These are phyloP conservation scores for Aporrectodea caliginosa DNA, from an alignment of 1,140 invertebrate genomes.

Conservation along the genomic window DNA sequence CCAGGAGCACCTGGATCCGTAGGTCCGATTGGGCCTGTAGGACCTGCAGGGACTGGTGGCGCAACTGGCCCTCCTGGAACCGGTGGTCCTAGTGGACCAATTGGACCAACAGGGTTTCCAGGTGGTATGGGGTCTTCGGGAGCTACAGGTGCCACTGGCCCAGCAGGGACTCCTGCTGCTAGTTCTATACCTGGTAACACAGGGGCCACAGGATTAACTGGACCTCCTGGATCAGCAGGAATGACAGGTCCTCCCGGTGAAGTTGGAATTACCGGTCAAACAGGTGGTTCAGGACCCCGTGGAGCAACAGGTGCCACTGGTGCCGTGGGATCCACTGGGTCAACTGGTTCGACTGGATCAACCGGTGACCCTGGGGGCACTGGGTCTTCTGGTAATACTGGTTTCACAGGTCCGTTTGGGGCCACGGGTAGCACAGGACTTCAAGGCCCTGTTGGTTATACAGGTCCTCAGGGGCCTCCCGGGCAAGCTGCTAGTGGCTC, in stretches of 20 bases:
- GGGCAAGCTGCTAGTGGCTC: background rate
- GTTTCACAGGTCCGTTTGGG: background rate
- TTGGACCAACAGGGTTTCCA: background rate
- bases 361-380: background rate
- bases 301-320: background rate
- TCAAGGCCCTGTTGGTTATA: background rate
- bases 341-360: background rate
- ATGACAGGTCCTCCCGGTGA: background rate
- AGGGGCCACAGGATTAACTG: background rate
- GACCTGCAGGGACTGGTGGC: background rate
- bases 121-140: background rate
- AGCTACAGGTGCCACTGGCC: background rate
- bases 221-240: background rate
- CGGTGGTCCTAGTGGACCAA: background rate
- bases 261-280: slow-evolving; percentile 6
- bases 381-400: background rate
- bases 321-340: background rate
- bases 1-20: slow-evolving; percentile 7
- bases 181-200: background rate
- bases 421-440: background rate
- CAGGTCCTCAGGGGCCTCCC: background rate
- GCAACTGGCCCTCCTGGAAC: background rate
- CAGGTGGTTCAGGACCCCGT: background rate
- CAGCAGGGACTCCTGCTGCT: background rate
- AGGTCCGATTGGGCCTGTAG: background rate